Evolutionary conservation across 2,797 vertebrate genomes (phyloP), one percentile per base, ranked within the genome.

Genomic region (Sebastes minor): DNA sequence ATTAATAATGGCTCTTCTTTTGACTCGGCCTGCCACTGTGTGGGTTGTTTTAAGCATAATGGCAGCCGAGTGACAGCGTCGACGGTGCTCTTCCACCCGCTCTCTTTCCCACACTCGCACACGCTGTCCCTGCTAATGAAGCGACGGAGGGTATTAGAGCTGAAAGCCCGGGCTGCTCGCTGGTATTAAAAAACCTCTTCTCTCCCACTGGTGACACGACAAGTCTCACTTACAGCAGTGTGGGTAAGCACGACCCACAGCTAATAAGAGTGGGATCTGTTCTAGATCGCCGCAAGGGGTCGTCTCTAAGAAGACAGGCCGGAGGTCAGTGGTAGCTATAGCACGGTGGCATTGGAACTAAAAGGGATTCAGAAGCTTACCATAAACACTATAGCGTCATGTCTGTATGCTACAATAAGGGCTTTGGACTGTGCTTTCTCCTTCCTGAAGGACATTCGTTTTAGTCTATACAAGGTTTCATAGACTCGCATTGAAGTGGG

Each of bases 1-100:
- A 83, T 90, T 89, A 88, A 85, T 89, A 86, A 89, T 75, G 77
- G 32, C 75, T 87, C 73, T 88, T 83, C 82, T 89, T 89, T 65
- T 78, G 77, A 88, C 84, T 88, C 71, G 32, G 49, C 66, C 71
- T 81, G 71, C 80, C 74, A 80, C 83, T 74, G 76, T 35, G 82
- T 89, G 91, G 86, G 77, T 49, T 86, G 80, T 86, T 86, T 84
- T 42, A 79, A 83, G 83, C 74, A 78, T 84, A 81, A 87, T 85
- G 78, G 73, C 81, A 80, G 60, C 75, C 8, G 69, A 90, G 85
- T 89, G 86, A 90, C 88, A 88, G 86, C 82, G 66, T 78, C 78
- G 72, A 33, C 12, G 8, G 52, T 63, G 68, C 77, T 79, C 76
- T 79, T 74, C 66, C 49, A 42, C 76, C 68, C 42, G 2, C 79